phyloP scores from a whole-genome alignment of 2,113 vertebrate genomes.

The Bombycilla garrulus region DNA sequence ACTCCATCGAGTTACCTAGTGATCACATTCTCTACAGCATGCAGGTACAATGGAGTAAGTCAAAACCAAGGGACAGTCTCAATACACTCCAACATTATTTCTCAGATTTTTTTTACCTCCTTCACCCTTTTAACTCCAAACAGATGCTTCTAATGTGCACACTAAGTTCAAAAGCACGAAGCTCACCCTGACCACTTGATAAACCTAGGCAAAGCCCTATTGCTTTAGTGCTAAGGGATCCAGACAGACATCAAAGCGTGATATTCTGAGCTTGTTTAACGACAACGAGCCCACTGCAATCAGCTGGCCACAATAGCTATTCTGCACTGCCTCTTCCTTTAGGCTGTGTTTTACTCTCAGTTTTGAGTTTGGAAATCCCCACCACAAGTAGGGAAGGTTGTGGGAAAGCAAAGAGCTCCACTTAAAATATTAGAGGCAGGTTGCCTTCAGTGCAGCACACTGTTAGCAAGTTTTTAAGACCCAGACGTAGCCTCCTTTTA shows the following conservation, averaged over 20 bases:
- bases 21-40: background rate
- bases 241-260: background rate
- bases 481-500: background rate
- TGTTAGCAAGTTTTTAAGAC: background rate
- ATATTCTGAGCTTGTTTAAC: background rate
- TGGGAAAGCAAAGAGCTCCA: background rate
- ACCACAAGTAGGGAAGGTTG: fast-evolving
- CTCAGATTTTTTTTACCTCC: background rate
- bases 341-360: background rate
- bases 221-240: background rate
- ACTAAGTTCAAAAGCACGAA: fast-evolving
- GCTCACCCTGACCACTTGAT: background rate
- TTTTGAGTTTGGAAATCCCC: background rate
- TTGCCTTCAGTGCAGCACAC: background rate
- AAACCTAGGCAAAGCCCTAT: background rate
- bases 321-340: background rate
- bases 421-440: background rate
- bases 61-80: background rate
- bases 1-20: background rate
- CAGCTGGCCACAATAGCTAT: background rate
- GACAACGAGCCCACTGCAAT: background rate
- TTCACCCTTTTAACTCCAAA: background rate
- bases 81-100: background rate
- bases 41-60: background rate
- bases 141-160: background rate